Evolutionary conservation across 2,888 invertebrate species (phyloP), one percentile per base, ranked within the genome.

Genomic region (Luffia ferchaultella): DNA sequence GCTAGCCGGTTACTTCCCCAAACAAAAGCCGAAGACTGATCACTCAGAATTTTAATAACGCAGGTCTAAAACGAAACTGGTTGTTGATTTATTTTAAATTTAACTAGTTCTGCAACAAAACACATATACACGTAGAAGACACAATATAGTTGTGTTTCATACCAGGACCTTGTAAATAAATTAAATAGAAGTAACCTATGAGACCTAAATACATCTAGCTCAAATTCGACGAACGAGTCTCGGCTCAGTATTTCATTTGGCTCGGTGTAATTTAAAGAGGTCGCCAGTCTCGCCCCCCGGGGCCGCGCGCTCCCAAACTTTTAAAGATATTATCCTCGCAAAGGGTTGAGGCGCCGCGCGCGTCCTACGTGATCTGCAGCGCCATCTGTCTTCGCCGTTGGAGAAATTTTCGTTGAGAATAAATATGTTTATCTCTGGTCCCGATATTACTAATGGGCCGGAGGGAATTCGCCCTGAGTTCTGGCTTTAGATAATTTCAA

Each of bases 241-340:
- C 30, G 30, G 30, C 30, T 12, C 30, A 12, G 30, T 30, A 30
- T 30, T 30, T 30, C 30, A 30, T 30, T 30, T 30, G 20, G 46
- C 20, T 19, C 70, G 49, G 43, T 67, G 71, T 73, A 74, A 76
- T 73, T 75, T 70, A 69, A 67, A 70, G 67, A 70, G 72, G 72
- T 70, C 68, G 63, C 58, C 57, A 55, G 59, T 30, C 30, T 30
- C 30, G n/a, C 17, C 51, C 44, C 48, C 42, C 42, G 43, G 45
- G 47, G 40, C 41, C 48, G 17, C 19, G 50, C 45, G 16, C 45
- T 41, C 19, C 12, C 47, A 68, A 84, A 85, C 80, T 85, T 83
- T 85, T 84, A 84, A 84, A 83, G 83, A 83, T 83, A 83, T 84
- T 80, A 82, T 73, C 72, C 73, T 43, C 9, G 59, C 65, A 74